A percentile compares a stretch with the other conserved stretches of the same genome.
phyloP scores from a whole-genome alignment of 2,113 vertebrate genomes.

The Poecile atricapillus region DNA sequence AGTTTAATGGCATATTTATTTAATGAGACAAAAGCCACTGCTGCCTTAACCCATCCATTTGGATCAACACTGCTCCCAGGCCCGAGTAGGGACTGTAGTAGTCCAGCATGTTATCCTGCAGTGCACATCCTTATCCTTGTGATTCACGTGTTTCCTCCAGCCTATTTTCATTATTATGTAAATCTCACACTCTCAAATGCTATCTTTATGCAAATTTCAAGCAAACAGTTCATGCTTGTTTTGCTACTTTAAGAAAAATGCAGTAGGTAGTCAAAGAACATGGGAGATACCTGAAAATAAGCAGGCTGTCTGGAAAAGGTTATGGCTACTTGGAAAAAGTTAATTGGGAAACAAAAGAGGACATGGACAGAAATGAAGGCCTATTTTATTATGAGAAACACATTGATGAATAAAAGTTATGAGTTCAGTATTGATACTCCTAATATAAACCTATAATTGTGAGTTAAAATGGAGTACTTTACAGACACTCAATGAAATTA shows the following conservation, averaged over 20 bases:
- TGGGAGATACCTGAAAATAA: not conserved
- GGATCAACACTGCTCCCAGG: not conserved
- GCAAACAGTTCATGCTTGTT: not conserved
- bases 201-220: not conserved
- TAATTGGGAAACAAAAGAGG: not conserved
- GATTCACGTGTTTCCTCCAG: not conserved
- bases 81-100: not conserved
- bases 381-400: not conserved
- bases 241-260: not conserved
- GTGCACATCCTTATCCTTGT: not conserved
- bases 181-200: not conserved
- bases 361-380: not conserved
- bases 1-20: not conserved
- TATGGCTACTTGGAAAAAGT: not conserved
- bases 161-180: not conserved
- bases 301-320: not conserved
- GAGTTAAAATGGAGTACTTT: not conserved
- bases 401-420: not conserved
- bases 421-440: not conserved
- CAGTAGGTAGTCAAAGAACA: not conserved
- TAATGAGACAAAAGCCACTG: not conserved
- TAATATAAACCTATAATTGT: not conserved
- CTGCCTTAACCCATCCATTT: not conserved
- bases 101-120: no score
- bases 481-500: not conserved